phyloP scores from a whole-genome alignment of 2,113 vertebrate genomes.

The Tamias sibiricus region DNA sequence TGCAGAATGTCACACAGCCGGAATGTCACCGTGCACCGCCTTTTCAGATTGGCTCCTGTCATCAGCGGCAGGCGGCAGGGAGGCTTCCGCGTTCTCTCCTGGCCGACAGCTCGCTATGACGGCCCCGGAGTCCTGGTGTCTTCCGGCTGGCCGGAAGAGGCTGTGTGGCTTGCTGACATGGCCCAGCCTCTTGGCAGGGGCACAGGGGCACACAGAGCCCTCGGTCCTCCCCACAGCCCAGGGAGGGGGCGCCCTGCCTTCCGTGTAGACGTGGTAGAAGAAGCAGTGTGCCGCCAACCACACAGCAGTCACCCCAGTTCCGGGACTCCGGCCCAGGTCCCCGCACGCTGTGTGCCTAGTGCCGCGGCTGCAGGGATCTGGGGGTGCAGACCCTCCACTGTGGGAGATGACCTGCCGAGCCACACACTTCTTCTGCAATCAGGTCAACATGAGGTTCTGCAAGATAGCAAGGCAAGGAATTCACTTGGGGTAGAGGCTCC shows the following conservation, averaged over 20 bases:
- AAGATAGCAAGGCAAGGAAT: not conserved
- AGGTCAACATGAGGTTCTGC: fast-evolving
- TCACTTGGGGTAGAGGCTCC: too few species aligned
- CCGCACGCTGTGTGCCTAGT: fast-evolving
- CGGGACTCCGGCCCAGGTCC: not conserved
- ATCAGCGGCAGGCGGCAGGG: too few species aligned
- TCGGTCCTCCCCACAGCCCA: fast-evolving
- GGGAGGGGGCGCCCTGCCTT: not conserved
- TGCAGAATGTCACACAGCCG: not conserved
- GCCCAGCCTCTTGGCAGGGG: fast-evolving
- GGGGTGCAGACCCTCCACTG: not conserved
- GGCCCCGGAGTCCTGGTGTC: too few species aligned
- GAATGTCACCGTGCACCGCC: fast-evolving
- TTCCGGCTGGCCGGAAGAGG: fast-evolving
- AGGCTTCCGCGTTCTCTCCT: too few species aligned
- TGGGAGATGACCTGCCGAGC: fast-evolving
- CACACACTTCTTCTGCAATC: fast-evolving
- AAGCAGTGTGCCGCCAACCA: fast-evolving
- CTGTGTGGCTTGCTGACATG: fast-evolving
- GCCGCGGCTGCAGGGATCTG: too few species aligned
- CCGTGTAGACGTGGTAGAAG: fast-evolving
- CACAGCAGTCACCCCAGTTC: fast-evolving
- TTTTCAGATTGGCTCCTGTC: not conserved
- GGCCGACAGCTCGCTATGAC: too few species aligned
- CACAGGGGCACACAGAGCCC: not conserved